Base-by-base conservation (phyloP, 2,797 vertebrate genomes). In the Vespertilio murinus region DNA sequence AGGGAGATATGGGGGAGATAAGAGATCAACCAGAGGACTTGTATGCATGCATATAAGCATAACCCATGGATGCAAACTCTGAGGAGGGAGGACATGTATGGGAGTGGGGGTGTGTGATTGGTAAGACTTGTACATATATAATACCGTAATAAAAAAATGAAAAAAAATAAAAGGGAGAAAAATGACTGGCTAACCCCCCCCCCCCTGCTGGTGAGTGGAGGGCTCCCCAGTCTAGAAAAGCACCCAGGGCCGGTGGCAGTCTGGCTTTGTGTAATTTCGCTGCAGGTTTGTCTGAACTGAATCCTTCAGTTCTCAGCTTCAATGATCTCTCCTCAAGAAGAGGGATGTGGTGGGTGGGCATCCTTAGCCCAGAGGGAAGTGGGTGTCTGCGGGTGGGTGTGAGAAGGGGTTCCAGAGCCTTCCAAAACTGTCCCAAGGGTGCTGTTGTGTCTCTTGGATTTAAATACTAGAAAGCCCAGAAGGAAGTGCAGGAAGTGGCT, bases 121-220 rank as follows among this genome's bases (percentile, higher is more conserved):
- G n/a, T n/a, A n/a, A n/a, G n/a, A n/a, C n/a, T n/a, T n/a, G n/a
- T n/a, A n/a, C n/a, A n/a, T n/a, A n/a, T n/a, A n/a, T n/a, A n/a
- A n/a, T n/a, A n/a, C n/a, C n/a, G n/a, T n/a, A n/a, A n/a, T n/a
- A n/a, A n/a, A n/a, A n/a, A n/a, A n/a, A n/a, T n/a, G n/a, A n/a
- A n/a, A n/a, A n/a, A n/a, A n/a, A n/a, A n/a, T n/a, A n/a, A n/a
- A 56, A 97, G 77, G 84, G 90, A 96, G 91, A 95, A 97, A 97
- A 96, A 83, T 59, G 94, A 92, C 86, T 97, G 16, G 40, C 28
- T 81, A 91, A 73, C 18, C n/a, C 13, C 13, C 61, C 13, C n/a
- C n/a, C n/a, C n/a, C n/a, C n/a, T n/a, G n/a, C 69, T 94, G 93
- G 89, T 79, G 88, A 85, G 93, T 42, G 0, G 7, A 88, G 84